A percentile compares a stretch with the other conserved stretches of the same genome.
Evolutionary conservation across 2,113 vertebrate genomes (phyloP).

Genomic region (Orcinus orca): DNA sequence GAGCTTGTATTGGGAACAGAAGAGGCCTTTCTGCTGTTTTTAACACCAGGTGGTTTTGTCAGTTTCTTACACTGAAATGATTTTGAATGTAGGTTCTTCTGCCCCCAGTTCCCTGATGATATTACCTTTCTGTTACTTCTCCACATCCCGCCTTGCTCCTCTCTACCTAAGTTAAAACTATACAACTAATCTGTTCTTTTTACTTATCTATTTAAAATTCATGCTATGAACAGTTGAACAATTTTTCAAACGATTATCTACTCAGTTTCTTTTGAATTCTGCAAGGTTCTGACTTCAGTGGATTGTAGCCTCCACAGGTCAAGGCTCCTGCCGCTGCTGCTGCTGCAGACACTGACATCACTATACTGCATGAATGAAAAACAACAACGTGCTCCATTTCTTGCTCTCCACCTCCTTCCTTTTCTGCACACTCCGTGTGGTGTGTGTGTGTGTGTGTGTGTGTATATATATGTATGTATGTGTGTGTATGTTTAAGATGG

Average conservation of each 20-base stretch:
- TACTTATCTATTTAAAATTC: slow-evolving; percentile 30
- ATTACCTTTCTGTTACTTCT: slow-evolving; percentile 46
- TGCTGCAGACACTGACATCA: slow-evolving; percentile 84
- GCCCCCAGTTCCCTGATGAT: slow-evolving; percentile 25
- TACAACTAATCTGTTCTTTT: neutral
- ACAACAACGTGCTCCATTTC: slow-evolving; percentile 68
- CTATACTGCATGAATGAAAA: slow-evolving; percentile 79
- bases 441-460: neutral
- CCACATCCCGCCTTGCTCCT: neutral
- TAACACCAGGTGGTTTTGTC: slow-evolving; percentile 66
- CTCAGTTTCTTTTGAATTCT: slow-evolving; percentile 60
- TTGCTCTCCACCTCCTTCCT: slow-evolving; percentile 46
- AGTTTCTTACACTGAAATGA: slow-evolving; percentile 49
- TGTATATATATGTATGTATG: neutral
- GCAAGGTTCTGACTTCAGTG: slow-evolving; percentile 57
- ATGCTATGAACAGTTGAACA: neutral
- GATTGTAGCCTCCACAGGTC: slow-evolving; percentile 76
- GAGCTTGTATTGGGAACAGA: slow-evolving; percentile 51
- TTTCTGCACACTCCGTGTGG: slow-evolving; percentile 14
- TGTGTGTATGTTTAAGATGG: neutral
- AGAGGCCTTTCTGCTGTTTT: slow-evolving; percentile 59
- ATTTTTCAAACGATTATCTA: slow-evolving; percentile 43
- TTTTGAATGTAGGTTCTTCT: slow-evolving; percentile 55
- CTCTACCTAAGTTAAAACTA: slow-evolving; percentile 44
- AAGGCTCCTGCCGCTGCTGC: slow-evolving; percentile 69